Evolutionary conservation across 2,113 vertebrate species (phyloP).

Genomic region (Trochalopteron elliotii): DNA sequence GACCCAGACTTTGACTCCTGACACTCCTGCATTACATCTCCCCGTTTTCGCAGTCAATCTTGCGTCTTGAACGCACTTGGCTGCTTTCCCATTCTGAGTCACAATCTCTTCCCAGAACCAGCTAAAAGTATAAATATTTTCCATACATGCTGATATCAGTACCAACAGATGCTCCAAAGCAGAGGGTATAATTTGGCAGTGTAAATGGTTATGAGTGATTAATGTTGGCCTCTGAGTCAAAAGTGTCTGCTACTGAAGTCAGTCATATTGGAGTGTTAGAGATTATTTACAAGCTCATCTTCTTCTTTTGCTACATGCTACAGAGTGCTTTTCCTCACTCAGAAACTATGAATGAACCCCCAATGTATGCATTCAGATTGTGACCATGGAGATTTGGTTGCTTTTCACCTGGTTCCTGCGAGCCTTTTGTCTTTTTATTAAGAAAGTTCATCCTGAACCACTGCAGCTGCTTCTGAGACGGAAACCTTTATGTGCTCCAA

Average conservation of each 20-base stretch:
- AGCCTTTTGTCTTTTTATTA: not conserved
- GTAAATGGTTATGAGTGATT: not conserved
- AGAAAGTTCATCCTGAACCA: not conserved
- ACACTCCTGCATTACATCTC: not conserved
- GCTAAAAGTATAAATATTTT: slow-evolving; percentile 6
- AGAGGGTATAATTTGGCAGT: not conserved
- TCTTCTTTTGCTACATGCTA: not conserved
- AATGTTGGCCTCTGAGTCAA: not conserved
- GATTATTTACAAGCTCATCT: not conserved
- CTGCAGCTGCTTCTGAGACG: not conserved
- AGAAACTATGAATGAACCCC: not conserved
- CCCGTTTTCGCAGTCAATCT: not conserved
- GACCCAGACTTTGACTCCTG: not conserved
- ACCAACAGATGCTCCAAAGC: not conserved
- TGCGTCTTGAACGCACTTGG: not conserved
- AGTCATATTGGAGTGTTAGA: not conserved
- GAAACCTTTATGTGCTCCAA: not conserved
- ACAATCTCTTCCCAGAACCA: not conserved
- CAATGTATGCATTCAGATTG: not conserved
- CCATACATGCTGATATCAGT: not conserved
- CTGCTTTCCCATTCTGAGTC: slow-evolving; percentile 16
- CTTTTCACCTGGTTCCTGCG: not conserved
- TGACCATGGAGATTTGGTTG: not conserved
- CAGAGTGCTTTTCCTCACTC: not conserved
- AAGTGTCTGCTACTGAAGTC: not conserved